These are phyloP conservation scores for Hiodon alosoides DNA, from an alignment of 2,113 vertebrate species.

Conservation along the genomic window DNA sequence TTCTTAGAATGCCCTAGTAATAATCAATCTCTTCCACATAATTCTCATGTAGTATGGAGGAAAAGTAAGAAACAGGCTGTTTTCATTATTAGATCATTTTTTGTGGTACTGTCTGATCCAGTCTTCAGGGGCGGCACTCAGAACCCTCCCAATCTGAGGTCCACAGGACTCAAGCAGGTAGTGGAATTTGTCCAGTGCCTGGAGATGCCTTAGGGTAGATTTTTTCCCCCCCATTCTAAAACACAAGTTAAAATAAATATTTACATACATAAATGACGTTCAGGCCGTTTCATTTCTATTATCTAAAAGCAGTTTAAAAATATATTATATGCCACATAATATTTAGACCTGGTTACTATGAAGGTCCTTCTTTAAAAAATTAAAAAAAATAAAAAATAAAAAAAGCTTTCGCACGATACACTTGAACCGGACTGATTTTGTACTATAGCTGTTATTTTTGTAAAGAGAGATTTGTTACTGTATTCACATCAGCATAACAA, in stretches of 20 bases:
- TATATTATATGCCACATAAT: slow-evolving; percentile 21
- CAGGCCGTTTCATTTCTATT: slow-evolving; percentile 3
- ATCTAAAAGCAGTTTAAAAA: slow-evolving; percentile 32
- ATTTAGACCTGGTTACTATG: too few species aligned
- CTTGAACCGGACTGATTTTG: slow-evolving; percentile 46
- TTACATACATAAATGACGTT: too few species aligned
- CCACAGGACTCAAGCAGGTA: too few species aligned
- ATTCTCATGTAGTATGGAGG: not conserved
- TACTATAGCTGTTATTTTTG: slow-evolving; percentile 61
- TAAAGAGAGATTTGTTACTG: slow-evolving; percentile 38
- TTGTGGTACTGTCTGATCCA: not conserved
- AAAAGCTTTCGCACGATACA: not conserved
- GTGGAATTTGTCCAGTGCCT: too few species aligned
- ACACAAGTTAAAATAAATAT: too few species aligned
- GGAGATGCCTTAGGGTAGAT: too few species aligned
- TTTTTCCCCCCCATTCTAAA: too few species aligned
- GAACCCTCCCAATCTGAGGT: too few species aligned
- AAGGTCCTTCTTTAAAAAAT: not conserved
- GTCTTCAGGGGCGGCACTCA: too few species aligned
- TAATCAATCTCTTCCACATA: not conserved
- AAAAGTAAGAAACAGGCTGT: not conserved
- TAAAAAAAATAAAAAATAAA: too few species aligned
- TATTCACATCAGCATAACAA: slow-evolving; percentile 16
- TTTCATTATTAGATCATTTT: not conserved
- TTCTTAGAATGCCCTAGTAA: too few species aligned